Evolutionary conservation across 1,140 invertebrate species (phyloP), one percentile per base, ranked within the genome.

Genomic region (Maniola jurtina): DNA sequence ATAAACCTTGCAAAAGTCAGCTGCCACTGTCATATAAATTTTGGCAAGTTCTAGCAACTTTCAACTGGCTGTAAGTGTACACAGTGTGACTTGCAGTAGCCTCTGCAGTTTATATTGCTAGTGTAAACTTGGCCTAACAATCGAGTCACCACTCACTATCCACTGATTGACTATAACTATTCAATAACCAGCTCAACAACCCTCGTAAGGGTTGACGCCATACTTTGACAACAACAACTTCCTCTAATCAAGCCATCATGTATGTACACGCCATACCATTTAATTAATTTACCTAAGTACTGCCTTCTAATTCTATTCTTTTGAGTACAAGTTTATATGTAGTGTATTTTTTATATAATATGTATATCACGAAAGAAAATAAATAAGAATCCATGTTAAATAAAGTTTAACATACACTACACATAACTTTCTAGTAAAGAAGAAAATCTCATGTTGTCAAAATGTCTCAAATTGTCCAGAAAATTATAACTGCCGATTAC

Each of bases 201-300:
- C 56, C 71, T 61, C 34, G n/a, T 13, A 5, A 25, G 54, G 66
- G 65, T 65, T 58, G 42, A 66, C 33, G 35, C 36, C 59, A 48
- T 15, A 48, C 54, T 56, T 57, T 64, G 67, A 71, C 72, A 71
- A 71, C 72, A 68, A 64, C 68, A 71, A 64, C 59, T 66, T 75
- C 61, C 61, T 63, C 70, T 72, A 72, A 61, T 68, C 58, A 70
- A 72, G 72, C 72, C 72, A 62, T 50, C 67, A 66, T 71, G 68
- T 62, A 66, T 71, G 68, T 62, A 58, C 63, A 66, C 68, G 60
- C 61, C 64, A 59, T 73, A 73, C 67, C 69, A 66, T 75, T 72
- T 68, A 77, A 67, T 71, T 75, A 80, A 78, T 80, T 77, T 78
- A 75, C 68, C 76, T 76, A 78, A 80, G 76, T 80, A 80, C 77